These are phyloP conservation scores for Ectemnius lituratus DNA, from an alignment of 2,888 invertebrate genomes.

Conservation along the genomic window DNA sequence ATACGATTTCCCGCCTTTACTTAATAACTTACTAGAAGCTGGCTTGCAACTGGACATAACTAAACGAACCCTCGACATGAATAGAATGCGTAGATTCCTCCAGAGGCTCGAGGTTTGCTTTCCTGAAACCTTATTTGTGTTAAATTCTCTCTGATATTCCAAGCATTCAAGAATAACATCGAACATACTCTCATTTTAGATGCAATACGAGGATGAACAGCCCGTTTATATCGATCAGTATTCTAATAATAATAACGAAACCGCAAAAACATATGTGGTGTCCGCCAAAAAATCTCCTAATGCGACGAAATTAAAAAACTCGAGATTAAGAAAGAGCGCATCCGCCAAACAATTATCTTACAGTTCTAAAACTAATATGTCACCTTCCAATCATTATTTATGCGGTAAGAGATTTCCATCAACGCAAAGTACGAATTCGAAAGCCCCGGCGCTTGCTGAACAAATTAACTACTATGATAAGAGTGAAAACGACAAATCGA, in stretches of 20 bases:
- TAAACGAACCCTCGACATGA: constrained; percentile 68
- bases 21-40: constrained; percentile 64
- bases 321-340: constrained; percentile 20
- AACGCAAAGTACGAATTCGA: constrained; percentile 12
- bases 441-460: constrained; percentile 11
- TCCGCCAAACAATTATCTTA: constrained; percentile 34
- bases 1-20: constrained; percentile 66
- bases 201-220: constrained; percentile 65
- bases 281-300: constrained; percentile 2
- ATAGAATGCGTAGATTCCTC: constrained; percentile 66
- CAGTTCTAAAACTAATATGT: background rate
- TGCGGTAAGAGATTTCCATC: background rate
- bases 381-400: constrained; percentile 20
- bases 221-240: constrained; percentile 55
- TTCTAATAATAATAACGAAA: constrained; percentile 55
- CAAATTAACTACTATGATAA: constrained; percentile 20
- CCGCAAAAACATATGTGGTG: constrained; percentile 17
- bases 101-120: constrained; percentile 64
- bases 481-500: constrained; percentile 15
- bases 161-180: too few relatives aligned
- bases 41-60: constrained; percentile 67
- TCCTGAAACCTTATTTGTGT: background rate
- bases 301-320: constrained; percentile 5
- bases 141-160: too few relatives aligned
- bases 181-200: constrained; percentile 38